These are phyloP conservation scores for Astyanax mexicanus DNA, from an alignment of 2,797 vertebrate species.

Conservation along the genomic window DNA sequence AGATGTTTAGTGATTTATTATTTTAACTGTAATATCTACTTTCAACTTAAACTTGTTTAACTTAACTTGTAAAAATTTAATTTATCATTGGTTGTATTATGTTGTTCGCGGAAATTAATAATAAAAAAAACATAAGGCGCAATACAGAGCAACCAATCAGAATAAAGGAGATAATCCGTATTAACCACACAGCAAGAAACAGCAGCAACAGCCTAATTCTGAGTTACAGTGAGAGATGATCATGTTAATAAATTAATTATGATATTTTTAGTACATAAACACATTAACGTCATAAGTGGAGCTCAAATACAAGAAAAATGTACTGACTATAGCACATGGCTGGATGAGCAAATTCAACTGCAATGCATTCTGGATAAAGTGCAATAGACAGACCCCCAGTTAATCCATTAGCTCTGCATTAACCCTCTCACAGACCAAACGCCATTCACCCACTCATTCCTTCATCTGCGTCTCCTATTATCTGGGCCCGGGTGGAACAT, in stretches of 20 bases:
- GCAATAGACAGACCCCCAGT: not conserved
- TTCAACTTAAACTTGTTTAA: no score
- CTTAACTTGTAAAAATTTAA: no score
- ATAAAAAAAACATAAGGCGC: no score
- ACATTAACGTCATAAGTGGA: not conserved
- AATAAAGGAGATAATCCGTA: no score
- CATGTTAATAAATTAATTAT: not conserved
- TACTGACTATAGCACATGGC: not conserved
- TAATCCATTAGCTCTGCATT: not conserved
- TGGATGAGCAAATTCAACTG: not conserved
- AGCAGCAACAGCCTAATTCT: not conserved
- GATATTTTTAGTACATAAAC: not conserved
- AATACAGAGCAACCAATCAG: no score
- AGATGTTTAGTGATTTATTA: no score
- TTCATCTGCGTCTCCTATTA: slow-evolving; percentile 7
- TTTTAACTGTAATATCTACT: no score
- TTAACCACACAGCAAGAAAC: no score
- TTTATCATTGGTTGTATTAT: no score
- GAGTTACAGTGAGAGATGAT: not conserved
- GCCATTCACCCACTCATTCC: not conserved
- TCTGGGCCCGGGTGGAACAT: slow-evolving; percentile 32
- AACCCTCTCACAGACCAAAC: slow-evolving; percentile 21
- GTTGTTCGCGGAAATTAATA: no score
- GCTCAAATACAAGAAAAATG: not conserved
- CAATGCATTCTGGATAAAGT: not conserved